phyloP scores from a whole-genome alignment of 2,888 invertebrate species.

The Lacanobia oleracea region DNA sequence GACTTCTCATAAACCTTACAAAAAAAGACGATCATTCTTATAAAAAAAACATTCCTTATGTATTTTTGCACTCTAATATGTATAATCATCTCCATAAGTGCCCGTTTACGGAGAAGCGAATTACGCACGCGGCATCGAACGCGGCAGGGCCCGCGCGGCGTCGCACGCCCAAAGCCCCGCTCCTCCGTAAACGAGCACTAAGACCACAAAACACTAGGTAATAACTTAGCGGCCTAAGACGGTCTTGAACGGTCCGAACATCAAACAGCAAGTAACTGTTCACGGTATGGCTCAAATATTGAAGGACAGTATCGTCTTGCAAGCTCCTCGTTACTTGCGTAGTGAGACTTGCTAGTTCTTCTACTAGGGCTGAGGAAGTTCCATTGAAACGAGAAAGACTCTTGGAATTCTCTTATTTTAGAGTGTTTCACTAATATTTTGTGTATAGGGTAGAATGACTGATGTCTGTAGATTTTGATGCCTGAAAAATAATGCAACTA shows the following conservation, averaged over 20 bases:
- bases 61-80: no score
- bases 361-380: neutral
- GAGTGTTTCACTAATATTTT: constrained; percentile 12
- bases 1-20: no score
- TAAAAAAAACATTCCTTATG: no score
- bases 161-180: no score
- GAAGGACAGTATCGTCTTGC: constrained; percentile 39
- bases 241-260: neutral
- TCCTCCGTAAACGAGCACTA: no score
- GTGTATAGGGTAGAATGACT: constrained; percentile 22
- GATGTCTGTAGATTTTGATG: constrained; percentile 23
- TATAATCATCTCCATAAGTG: no score
- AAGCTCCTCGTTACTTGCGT: neutral
- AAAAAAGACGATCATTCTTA: no score
- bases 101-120: no score
- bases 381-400: constrained; percentile 37
- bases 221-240: no score
- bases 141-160: no score
- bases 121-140: no score
- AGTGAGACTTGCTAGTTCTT: neutral
- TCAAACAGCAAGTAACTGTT: constrained; percentile 13
- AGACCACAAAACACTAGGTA: no score
- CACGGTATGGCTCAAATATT: constrained; percentile 11
- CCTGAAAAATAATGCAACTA: constrained; percentile 20
- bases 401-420: constrained; percentile 6